phyloP scores from a whole-genome alignment of 2,113 vertebrate genomes.

The Hypanus sabinus region DNA sequence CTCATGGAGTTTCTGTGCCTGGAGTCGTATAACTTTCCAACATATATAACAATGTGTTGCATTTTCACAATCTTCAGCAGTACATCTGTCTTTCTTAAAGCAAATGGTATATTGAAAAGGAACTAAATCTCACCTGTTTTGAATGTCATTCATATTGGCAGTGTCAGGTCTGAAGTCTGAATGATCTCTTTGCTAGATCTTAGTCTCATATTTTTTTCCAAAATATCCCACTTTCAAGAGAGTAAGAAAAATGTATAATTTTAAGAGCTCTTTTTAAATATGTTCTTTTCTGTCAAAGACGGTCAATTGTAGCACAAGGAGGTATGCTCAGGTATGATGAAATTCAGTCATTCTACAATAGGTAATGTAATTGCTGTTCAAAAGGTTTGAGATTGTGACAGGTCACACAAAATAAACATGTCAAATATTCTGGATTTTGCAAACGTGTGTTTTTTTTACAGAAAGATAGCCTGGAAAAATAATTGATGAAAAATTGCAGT shows the following conservation, averaged over 20 bases:
- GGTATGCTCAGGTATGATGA: background rate
- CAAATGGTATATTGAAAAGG: background rate
- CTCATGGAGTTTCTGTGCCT: background rate
- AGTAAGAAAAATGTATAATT: background rate
- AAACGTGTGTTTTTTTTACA: background rate
- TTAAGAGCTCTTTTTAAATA: background rate
- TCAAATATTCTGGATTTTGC: background rate
- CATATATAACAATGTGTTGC: background rate
- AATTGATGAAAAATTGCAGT: conserved; percentile 3
- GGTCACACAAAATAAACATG: background rate
- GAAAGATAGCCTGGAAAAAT: conserved; percentile 19
- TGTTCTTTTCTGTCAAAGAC: background rate
- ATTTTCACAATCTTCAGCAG: background rate
- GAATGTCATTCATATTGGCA: background rate
- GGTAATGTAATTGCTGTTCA: background rate
- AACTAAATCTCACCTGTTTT: background rate
- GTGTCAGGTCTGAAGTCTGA: background rate
- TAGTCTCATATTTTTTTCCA: background rate
- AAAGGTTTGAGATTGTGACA: background rate
- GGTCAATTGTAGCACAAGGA: background rate
- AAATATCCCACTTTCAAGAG: background rate
- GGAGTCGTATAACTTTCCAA: background rate
- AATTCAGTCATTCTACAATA: background rate
- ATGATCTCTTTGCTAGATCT: background rate
- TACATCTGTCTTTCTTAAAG: background rate